Conservation (phyloP, 2,113 vertebrate genomes). For the Miniopterus natalensis region DNA sequence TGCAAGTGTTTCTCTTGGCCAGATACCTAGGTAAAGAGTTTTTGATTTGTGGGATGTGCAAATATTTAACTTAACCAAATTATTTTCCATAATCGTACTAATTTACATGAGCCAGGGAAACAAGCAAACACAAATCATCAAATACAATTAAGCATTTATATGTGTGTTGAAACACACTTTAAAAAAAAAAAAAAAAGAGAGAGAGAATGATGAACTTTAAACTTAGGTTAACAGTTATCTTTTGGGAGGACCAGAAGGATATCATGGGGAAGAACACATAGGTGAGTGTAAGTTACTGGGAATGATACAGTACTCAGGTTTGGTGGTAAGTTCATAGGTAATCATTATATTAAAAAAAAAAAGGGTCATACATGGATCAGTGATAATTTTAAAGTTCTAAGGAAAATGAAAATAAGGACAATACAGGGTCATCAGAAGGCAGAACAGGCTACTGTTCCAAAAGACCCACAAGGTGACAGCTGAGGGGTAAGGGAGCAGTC, state of each 20-base stretch:
- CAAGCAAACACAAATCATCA: constrained; percentile 1
- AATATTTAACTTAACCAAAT: constrained; percentile 19
- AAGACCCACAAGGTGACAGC: background rate
- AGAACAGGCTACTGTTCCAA: background rate
- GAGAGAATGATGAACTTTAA: background rate
- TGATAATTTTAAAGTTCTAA: constrained; percentile 31
- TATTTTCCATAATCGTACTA: constrained; percentile 24
- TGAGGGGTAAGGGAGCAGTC: background rate
- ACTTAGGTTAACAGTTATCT: background rate
- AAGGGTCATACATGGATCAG: background rate
- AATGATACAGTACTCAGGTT: background rate
- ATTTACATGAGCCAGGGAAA: constrained; percentile 32
- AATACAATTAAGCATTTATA: background rate
- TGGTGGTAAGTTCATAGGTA: background rate
- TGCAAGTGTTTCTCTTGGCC: constrained; percentile 38
- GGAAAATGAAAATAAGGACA: constrained; percentile 7
- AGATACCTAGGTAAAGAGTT: background rate
- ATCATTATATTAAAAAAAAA: background rate
- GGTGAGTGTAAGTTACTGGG: background rate
- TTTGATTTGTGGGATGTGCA: background rate
- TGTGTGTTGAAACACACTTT: background rate
- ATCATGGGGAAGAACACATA: background rate
- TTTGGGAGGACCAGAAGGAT: background rate
- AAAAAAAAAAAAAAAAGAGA: background rate
- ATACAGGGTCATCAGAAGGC: background rate